Percentiles rank a stretch among this genome's conserved stretches.
Conservation (phyloP, 2,888 invertebrate species). For the Mythimna vitellina region DNA sequence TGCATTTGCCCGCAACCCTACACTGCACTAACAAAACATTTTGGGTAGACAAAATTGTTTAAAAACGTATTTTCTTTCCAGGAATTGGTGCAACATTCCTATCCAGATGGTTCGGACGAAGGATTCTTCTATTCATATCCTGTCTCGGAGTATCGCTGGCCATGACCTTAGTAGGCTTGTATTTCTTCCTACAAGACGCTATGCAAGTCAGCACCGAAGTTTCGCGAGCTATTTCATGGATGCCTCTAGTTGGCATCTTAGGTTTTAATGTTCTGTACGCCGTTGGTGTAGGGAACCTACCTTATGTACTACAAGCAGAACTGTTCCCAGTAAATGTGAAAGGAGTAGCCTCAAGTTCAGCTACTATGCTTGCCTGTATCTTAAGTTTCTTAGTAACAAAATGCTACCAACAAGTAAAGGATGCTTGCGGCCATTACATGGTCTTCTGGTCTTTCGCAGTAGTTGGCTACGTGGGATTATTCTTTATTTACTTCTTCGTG, state of each 20-base stretch:
- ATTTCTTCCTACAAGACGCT: slow-evolving; percentile 89
- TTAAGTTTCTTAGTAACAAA: slow-evolving; percentile 91
- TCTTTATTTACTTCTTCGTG: slow-evolving; percentile 90
- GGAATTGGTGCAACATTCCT: slow-evolving; percentile 87
- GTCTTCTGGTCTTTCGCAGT: slow-evolving; percentile 91
- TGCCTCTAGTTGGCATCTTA: slow-evolving; percentile 90
- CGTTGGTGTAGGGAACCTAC: slow-evolving; percentile 91
- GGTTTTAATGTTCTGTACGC: slow-evolving; percentile 91
- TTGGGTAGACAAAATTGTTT: background rate
- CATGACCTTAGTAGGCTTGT: slow-evolving; percentile 86
- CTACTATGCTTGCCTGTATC: slow-evolving; percentile 90
- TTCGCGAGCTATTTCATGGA: slow-evolving; percentile 81
- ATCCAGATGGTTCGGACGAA: slow-evolving; percentile 89
- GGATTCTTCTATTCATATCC: slow-evolving; percentile 89
- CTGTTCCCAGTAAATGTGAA: slow-evolving; percentile 92
- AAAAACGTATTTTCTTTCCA: slow-evolving; percentile 66
- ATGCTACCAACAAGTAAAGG: slow-evolving; percentile 90
- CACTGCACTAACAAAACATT: no score
- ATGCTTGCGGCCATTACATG: slow-evolving; percentile 89
- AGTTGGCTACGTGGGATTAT: slow-evolving; percentile 89
- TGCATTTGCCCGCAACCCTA: no score
- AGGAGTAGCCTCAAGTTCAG: slow-evolving; percentile 90
- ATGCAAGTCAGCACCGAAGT: slow-evolving; percentile 77
- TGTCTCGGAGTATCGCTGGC: slow-evolving; percentile 89
- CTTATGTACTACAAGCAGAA: slow-evolving; percentile 92